Conservation (phyloP, 2,113 vertebrate genomes). For the Charadrius vociferus region DNA sequence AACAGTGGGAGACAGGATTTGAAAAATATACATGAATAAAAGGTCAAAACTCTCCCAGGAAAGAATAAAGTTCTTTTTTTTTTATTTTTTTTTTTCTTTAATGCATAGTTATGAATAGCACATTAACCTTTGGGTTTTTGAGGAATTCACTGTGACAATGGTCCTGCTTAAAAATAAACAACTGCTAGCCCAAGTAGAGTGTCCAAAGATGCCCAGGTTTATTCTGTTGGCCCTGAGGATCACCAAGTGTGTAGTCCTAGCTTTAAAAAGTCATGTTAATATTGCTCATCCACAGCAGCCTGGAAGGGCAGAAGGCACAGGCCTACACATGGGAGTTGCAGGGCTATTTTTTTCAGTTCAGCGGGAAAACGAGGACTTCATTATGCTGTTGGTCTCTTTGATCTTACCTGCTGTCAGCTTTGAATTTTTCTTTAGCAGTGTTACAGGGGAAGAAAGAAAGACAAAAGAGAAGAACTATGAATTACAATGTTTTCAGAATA, state of each 20-base stretch:
- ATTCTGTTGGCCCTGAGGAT: not conserved
- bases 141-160: conserved; percentile 48
- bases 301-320: not conserved
- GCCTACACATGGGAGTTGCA: not conserved
- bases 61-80: not conserved
- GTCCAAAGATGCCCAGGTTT: not conserved
- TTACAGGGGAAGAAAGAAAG: not conserved
- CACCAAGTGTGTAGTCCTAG: not conserved
- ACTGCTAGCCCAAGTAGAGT: not conserved
- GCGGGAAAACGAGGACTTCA: not conserved
- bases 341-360: not conserved
- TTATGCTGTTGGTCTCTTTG: not conserved
- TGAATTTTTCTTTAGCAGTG: not conserved
- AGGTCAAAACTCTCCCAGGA: conserved; percentile 63
- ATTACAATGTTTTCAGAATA: not conserved
- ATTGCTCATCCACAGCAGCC: not conserved
- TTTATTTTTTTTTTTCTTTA: not conserved
- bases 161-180: conserved; percentile 36
- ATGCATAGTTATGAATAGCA: conserved; percentile 46
- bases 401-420: not conserved
- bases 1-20: conserved; percentile 35
- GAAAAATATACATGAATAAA: conserved; percentile 67
- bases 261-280: not conserved
- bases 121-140: conserved; percentile 62
- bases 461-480: not conserved